phyloP scores from a whole-genome alignment of 1,140 invertebrate species.

The Panagrolaimus sp. region DNA sequence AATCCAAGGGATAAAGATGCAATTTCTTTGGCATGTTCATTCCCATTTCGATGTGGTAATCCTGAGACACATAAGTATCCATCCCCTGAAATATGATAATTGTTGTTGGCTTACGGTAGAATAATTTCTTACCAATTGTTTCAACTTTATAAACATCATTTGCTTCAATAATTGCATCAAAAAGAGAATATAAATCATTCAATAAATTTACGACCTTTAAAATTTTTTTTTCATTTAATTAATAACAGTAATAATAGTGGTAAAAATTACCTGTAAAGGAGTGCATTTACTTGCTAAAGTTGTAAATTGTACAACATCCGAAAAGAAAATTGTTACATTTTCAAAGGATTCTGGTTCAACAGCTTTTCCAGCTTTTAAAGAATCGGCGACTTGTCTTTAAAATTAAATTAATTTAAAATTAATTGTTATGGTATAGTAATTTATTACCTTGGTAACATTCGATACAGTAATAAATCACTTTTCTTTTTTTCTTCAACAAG shows the following conservation, averaged over 20 bases:
- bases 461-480: conserved; percentile 35
- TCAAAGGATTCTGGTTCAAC: conserved; percentile 48
- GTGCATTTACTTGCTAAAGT: conserved; percentile 75
- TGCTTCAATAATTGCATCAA: conserved; percentile 72
- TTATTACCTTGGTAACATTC: conserved; percentile 42
- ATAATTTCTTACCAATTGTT: conserved; percentile 44
- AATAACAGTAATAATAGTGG: conserved; percentile 67
- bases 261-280: conserved; percentile 66
- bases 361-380: conserved; percentile 38
- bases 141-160: conserved; percentile 71
- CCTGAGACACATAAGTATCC: conserved; percentile 72
- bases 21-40: conserved; percentile 65
- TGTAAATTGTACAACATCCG: conserved; percentile 80
- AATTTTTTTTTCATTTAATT: too few species aligned
- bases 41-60: conserved; percentile 65
- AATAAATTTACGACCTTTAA: conserved; percentile 79
- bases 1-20: conserved; percentile 56
- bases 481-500: conserved; percentile 44
- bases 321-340: conserved; percentile 44
- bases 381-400: conserved; percentile 45
- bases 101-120: neutral
- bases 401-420: neutral
- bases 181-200: conserved; percentile 75
- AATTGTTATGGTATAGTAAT: neutral
- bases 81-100: conserved; percentile 16